Conservation (phyloP, 2,113 vertebrate genomes). For the Chiloscyllium plagiosum region DNA sequence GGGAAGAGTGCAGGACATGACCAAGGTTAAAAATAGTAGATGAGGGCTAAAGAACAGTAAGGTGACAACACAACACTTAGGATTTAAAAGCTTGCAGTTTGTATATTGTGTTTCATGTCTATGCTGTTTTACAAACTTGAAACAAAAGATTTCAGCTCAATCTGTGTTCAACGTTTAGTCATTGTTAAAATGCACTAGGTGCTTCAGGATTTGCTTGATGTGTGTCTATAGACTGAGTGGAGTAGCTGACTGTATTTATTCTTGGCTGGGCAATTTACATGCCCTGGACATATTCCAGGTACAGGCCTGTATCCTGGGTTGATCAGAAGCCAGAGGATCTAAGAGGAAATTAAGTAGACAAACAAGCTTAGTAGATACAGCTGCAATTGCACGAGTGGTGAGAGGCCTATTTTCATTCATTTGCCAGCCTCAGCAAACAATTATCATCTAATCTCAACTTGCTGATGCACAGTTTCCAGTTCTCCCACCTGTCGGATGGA, state of each 20-base stretch:
- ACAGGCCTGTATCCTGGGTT: neutral
- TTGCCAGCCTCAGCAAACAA: too few species aligned
- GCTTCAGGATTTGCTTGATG: neutral
- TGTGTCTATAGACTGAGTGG: neutral
- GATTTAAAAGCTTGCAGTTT: neutral
- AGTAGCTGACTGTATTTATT: neutral
- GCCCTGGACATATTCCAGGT: neutral
- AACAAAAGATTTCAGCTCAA: neutral
- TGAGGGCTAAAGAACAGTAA: neutral
- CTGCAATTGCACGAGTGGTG: too few species aligned
- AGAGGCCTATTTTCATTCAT: too few species aligned
- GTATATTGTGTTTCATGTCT: neutral
- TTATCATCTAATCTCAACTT: too few species aligned
- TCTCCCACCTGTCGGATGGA: too few species aligned
- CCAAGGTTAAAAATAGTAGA: neutral
- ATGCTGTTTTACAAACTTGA: neutral
- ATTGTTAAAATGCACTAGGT: neutral
- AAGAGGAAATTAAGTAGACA: neutral
- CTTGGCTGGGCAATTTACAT: neutral
- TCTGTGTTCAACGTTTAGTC: neutral
- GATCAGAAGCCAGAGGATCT: neutral
- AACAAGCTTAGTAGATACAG: neutral
- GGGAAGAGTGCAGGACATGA: neutral
- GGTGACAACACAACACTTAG: neutral
- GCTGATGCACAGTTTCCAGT: too few species aligned